Evolutionary conservation across 64 coral and sea anemone species (phyloP).

Genomic region (Hydrozoanthus tunicans): DNA sequence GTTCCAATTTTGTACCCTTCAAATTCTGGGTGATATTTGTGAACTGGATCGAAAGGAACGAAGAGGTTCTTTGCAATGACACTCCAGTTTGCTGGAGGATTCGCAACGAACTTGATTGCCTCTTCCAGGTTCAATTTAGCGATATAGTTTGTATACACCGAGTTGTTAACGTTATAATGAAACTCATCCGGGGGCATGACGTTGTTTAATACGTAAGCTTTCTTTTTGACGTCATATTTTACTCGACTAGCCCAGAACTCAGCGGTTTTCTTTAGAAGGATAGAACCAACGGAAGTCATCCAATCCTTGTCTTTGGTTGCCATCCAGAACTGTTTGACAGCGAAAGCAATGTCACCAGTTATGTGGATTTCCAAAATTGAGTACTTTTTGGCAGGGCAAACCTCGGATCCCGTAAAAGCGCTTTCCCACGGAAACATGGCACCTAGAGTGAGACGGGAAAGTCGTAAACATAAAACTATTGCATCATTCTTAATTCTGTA

Average conservation of each 20-base stretch:
- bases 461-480: neutral
- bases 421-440: slow-evolving; percentile 99
- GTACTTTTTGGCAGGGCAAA: slow-evolving; percentile 91
- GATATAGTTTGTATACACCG: slow-evolving; percentile 92
- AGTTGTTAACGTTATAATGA: slow-evolving; percentile 86
- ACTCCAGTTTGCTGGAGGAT: slow-evolving; percentile 69
- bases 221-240: slow-evolving; percentile 54
- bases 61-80: slow-evolving; percentile 79
- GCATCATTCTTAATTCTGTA: neutral
- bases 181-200: slow-evolving; percentile 97
- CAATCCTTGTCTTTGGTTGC: slow-evolving; percentile 76
- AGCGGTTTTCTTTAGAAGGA: slow-evolving; percentile 72
- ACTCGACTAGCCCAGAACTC: slow-evolving; percentile 96
- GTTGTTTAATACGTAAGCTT: slow-evolving; percentile 77
- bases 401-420: slow-evolving; percentile 89
- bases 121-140: slow-evolving; percentile 94
- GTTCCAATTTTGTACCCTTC: slow-evolving; percentile 74
- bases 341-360: slow-evolving; percentile 85
- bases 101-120: slow-evolving; percentile 60
- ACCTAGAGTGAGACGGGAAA: slow-evolving; percentile 53
- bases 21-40: slow-evolving; percentile 90
- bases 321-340: slow-evolving; percentile 91
- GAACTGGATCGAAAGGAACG: slow-evolving; percentile 74
- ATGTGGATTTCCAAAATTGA: slow-evolving; percentile 89
- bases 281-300: slow-evolving; percentile 55